Conservation (phyloP, 2,888 invertebrate species). For the Disparrhopalites patrizii region DNA sequence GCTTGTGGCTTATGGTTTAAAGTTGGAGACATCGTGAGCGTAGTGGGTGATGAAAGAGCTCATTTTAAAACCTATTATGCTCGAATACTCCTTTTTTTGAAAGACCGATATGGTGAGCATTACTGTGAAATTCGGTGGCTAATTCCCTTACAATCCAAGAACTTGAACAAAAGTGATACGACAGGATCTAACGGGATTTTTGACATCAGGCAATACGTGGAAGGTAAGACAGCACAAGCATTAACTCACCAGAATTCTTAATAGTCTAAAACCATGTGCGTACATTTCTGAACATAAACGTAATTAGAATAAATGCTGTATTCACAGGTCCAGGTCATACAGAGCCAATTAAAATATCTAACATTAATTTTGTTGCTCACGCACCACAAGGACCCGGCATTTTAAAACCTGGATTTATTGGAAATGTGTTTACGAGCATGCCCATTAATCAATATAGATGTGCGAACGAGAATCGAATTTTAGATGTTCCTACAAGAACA, state of each 20-base stretch:
- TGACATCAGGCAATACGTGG: slow-evolving; percentile 22
- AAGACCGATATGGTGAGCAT: slow-evolving; percentile 21
- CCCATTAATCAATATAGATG: background rate
- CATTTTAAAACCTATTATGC: slow-evolving; percentile 14
- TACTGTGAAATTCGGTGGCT: slow-evolving; percentile 20
- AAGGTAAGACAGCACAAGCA: slow-evolving; percentile 11
- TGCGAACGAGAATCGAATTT: slow-evolving; percentile 1
- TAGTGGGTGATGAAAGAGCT: slow-evolving; percentile 21
- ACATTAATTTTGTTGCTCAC: slow-evolving; percentile 20
- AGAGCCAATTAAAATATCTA: slow-evolving; percentile 14
- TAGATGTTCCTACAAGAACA: slow-evolving; percentile 18
- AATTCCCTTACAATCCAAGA: too few relatives aligned
- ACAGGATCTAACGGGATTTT: background rate
- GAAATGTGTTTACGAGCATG: background rate
- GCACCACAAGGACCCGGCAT: background rate
- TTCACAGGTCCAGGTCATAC: slow-evolving; percentile 19
- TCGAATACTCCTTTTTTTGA: slow-evolving; percentile 14
- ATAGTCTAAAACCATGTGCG: too few relatives aligned
- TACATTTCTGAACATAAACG: too few relatives aligned
- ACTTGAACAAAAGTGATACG: slow-evolving; percentile 2
- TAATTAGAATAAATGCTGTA: too few relatives aligned
- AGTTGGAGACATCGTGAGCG: slow-evolving; percentile 24
- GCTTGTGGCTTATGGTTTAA: slow-evolving; percentile 24
- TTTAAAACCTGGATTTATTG: background rate
- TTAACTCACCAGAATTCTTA: too few relatives aligned